Conservation (phyloP, 2,888 invertebrate species). For the Parelbella ahira region DNA sequence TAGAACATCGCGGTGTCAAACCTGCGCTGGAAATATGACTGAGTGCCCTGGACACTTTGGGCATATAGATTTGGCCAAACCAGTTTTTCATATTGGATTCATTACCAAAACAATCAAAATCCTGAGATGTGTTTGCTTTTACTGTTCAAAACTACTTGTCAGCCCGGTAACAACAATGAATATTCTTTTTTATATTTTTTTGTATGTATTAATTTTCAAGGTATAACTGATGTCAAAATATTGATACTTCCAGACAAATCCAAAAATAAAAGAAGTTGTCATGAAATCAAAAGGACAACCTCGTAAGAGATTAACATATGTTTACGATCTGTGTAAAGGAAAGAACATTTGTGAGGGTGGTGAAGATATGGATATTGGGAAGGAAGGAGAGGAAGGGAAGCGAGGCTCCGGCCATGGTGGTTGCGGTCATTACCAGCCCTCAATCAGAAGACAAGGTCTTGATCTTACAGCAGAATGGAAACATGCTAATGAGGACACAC, state of each 20-base stretch:
- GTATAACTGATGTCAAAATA: too few relatives aligned
- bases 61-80: conserved; percentile 98
- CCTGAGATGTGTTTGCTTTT: conserved; percentile 99
- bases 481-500: conserved; percentile 98
- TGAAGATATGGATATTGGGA: conserved; percentile 96
- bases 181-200: conserved; percentile 8
- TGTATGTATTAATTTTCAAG: too few relatives aligned
- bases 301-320: conserved; percentile 94
- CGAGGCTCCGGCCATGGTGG: conserved; percentile 90
- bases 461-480: conserved; percentile 99
- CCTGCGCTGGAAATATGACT: conserved; percentile 98
- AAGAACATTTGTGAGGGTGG: conserved; percentile 99
- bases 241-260: conserved; percentile 90
- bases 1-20: conserved; percentile 94
- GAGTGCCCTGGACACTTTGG: conserved; percentile 99
- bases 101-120: conserved; percentile 98
- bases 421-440: conserved; percentile 98
- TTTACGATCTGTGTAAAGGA: conserved; percentile 98
- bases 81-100: conserved; percentile 99
- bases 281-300: conserved; percentile 98
- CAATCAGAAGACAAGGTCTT: conserved; percentile 92
- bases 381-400: conserved; percentile 85
- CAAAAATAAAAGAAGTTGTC: conserved; percentile 96
- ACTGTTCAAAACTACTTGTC: conserved; percentile 97
- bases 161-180: conserved; percentile 91